Percentiles rank a stretch among this genome's conserved stretches.
These are phyloP conservation scores for Dasypolia templi DNA, from an alignment of 2,888 invertebrate genomes.

Conservation along the genomic window DNA sequence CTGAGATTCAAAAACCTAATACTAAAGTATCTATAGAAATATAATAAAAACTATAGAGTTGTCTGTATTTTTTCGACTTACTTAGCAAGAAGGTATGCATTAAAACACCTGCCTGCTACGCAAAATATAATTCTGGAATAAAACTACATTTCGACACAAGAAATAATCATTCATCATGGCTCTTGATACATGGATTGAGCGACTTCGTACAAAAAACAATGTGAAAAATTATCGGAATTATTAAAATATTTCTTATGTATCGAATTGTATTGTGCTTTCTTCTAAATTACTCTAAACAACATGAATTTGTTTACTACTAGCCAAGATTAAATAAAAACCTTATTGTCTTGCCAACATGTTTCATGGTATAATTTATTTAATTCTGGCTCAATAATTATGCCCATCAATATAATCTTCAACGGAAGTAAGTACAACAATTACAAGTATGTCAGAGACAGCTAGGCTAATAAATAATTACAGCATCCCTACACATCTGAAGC, in stretches of 20 bases:
- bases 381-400: slow-evolving; percentile 66
- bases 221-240: not conserved
- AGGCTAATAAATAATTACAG: slow-evolving; percentile 79
- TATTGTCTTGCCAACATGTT: slow-evolving; percentile 63
- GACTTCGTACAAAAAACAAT: not conserved
- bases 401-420: slow-evolving; percentile 64
- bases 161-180: slow-evolving; percentile 30
- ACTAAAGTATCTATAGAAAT: slow-evolving; percentile 33
- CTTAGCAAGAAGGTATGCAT: slow-evolving; percentile 55
- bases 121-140: slow-evolving; percentile 53
- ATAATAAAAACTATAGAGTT: slow-evolving; percentile 33
- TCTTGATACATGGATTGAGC: not conserved
- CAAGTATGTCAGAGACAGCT: slow-evolving; percentile 72
- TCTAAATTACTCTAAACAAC: slow-evolving; percentile 60
- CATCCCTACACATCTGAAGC: slow-evolving; percentile 79
- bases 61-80: slow-evolving; percentile 52
- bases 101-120: slow-evolving; percentile 57
- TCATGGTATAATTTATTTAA: slow-evolving; percentile 69
- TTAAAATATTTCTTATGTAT: slow-evolving; percentile 50
- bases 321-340: slow-evolving; percentile 68
- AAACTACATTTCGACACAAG: slow-evolving; percentile 61
- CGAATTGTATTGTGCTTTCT: slow-evolving; percentile 55
- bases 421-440: slow-evolving; percentile 70
- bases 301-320: slow-evolving; percentile 62
- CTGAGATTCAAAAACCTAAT: slow-evolving; percentile 34